Percentiles rank a stretch among this genome's conserved stretches.
These are phyloP conservation scores for Serinus canaria DNA, from an alignment of 2,113 vertebrate species.

Conservation along the genomic window DNA sequence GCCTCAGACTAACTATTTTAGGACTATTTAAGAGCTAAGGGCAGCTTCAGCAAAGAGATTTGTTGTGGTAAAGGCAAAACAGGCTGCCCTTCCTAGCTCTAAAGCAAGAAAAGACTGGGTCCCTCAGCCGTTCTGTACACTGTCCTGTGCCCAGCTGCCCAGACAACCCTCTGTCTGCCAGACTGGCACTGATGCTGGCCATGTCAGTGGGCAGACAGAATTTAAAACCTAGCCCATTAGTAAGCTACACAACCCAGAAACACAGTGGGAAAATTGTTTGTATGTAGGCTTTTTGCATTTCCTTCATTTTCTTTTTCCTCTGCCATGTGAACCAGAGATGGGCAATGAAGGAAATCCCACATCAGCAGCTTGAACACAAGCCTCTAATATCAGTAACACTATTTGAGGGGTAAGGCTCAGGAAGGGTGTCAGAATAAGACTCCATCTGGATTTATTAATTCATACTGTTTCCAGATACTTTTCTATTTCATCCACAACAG, in stretches of 20 bases:
- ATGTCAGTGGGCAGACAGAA: background rate
- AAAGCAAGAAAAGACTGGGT: background rate
- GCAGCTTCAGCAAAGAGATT: background rate
- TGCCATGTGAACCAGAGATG: background rate
- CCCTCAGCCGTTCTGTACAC: rapidly evolving
- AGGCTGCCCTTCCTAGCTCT: background rate
- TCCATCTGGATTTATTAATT: constrained; percentile 54
- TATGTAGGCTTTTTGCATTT: background rate
- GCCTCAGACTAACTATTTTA: background rate
- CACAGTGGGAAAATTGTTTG: background rate
- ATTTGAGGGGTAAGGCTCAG: background rate
- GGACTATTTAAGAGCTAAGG: background rate
- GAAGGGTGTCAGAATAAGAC: background rate
- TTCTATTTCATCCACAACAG: constrained; percentile 63
- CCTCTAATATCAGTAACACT: background rate
- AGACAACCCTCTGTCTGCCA: background rate
- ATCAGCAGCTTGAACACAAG: background rate
- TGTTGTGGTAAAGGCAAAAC: background rate
- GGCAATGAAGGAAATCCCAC: background rate
- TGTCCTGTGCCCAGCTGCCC: background rate
- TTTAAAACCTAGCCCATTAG: background rate
- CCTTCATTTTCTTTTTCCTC: background rate
- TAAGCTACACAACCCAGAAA: background rate
- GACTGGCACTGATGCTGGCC: background rate
- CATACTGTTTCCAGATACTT: constrained; percentile 60